Base-by-base conservation (phyloP, 2,797 vertebrate genomes). In the Bradypodion ventrale region DNA sequence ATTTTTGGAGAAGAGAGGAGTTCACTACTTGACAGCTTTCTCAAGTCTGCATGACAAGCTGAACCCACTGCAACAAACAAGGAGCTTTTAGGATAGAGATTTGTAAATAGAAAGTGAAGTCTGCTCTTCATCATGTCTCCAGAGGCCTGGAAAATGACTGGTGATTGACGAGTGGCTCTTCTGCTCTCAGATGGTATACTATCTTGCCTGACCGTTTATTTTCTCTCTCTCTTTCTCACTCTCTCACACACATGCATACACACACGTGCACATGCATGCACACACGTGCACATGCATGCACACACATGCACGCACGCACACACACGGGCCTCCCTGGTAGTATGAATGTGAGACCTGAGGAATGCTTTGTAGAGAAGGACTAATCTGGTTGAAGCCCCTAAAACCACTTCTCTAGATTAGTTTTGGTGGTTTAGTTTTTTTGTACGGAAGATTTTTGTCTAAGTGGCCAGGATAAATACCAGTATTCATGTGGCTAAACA, bases 401-500 rank as follows among this genome's bases (percentile, higher is more conserved):
- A 3, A 0, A 1, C 5, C 63, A 52, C 29, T 70, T 0, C 1
- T 27, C 1, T 5, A 4, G 25, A 79, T 63, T 87, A 77, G 23
- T 65, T 82, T 78, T 0, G 2, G 77, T n/a, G 83, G 65, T 68
- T 79, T 0, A 82, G 0, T 10, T 78, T 82, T 80, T 83, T 80
- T 29, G 74, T 32, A 27, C 37, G 40, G 25, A 73, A 85, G 73
- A 60, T n/a, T 89, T 83, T 76, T 0, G 87, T 72, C 2, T 2
- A 0, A 32, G 78, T 4, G 0, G 32, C n/a, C 42, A 82, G 62
- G 88, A 82, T 77, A 68, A 76, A 49, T 52, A 63, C 63, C 73
- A 29, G 79, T 69, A 72, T 8, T 44, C 35, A 60, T 49, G 0
- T 0, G 7, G 0, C 75, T 68, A 46, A 52, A 8, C 0, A 0